Base-by-base conservation (phyloP, 2,888 invertebrate species). In the Brachypalpus laphriformis region DNA sequence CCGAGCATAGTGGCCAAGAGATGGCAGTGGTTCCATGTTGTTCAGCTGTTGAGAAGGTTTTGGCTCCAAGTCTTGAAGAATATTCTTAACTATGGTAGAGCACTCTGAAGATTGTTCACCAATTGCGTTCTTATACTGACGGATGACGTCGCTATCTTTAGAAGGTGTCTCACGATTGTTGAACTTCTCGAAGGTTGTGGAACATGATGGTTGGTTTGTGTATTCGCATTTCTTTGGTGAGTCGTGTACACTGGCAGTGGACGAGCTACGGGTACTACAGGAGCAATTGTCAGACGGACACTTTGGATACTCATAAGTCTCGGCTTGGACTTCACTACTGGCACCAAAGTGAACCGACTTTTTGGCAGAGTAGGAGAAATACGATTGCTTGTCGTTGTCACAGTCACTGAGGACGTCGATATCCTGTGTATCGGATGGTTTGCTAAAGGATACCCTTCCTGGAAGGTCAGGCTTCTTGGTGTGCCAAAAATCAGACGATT, bases 371-470 rank as follows among this genome's bases (percentile, higher is more conserved):
- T 83, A 70, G 3, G 87, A 47, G 42, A 66, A 70, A 8, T 71
- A 81, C 4, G 89, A 88, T 83, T 89, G 90, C 47, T 89, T 90
- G 31, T 91, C 91, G 76, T 91, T 90, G 28, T 92, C 91, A 77
- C 90, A 90, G 74, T 92, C 91, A 71, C 92, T 91, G 8, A 89
- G 89, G 78, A 90, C 89, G 7, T 89, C 78, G 54, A 91, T 90
- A 51, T 88, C 88, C 3, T 88, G 81, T 22, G 87, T 83, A 20
- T 87, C 87, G 11, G 87, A 88, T 0, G 89, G 87, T 76, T 91
- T 91, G 20, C 90, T 89, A 80, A 92, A 92, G 4, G 92, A 92
- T 0, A 92, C 92, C 14, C 92, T 88, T 2, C 92, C 92, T 0
- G 92, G 92, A 34, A 92, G 89, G 89, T 92, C 92, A 1, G 91